Evolutionary conservation across 2,888 invertebrate species (phyloP).

Genomic region (Gonocerus acuteangulatus): DNA sequence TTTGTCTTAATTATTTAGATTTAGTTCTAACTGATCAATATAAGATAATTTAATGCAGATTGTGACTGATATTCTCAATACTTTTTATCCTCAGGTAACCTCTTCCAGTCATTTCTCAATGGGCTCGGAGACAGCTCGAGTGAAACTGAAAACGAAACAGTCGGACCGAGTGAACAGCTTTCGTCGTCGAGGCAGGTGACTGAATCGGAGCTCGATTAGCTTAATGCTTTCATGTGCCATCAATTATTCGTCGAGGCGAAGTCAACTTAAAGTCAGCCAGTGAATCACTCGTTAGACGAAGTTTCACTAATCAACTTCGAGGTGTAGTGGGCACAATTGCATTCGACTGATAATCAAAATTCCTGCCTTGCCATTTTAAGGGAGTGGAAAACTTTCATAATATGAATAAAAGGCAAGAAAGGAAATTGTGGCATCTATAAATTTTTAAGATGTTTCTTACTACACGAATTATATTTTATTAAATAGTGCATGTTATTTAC

Average conservation of each 20-base stretch:
- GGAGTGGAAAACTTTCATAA: no score
- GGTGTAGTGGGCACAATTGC: background rate
- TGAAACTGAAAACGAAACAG: conserved; percentile 15
- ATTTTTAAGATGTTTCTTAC: no score
- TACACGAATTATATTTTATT: no score
- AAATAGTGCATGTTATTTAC: no score
- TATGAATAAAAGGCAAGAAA: no score
- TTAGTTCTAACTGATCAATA: no score
- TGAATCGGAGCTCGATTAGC: conserved; percentile 18
- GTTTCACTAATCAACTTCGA: background rate
- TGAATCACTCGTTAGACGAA: background rate
- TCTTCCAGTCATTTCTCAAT: conserved; percentile 36
- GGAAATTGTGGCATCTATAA: no score
- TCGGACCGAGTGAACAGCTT: background rate
- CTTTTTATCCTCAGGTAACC: conserved; percentile 33
- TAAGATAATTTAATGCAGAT: no score
- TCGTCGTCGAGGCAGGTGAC: conserved; percentile 11
- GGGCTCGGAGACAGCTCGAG: conserved; percentile 26
- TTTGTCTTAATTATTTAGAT: no score
- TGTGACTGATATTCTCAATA: no score
- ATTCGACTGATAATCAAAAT: conserved; percentile 20
- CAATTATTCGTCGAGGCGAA: background rate
- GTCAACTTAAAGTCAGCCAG: background rate
- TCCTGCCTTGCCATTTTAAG: conserved; percentile 3
- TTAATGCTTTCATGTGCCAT: background rate